phyloP scores from a whole-genome alignment of 2,113 vertebrate species.

The Myotis brandtii region DNA sequence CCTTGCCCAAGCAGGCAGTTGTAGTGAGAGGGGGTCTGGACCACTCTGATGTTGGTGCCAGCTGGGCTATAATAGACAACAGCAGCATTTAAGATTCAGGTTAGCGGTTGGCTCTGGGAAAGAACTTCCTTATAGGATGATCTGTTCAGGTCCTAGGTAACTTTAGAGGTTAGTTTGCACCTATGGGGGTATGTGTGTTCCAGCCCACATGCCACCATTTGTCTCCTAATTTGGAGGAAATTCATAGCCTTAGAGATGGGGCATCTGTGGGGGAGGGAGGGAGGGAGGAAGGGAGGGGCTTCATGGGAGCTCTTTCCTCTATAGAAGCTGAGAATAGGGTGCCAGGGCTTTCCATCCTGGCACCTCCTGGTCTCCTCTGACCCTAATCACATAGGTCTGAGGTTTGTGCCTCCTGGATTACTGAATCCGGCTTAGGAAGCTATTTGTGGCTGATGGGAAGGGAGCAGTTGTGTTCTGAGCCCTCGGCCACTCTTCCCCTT shows the following conservation, averaged over 20 bases:
- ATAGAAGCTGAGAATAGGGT: constrained; percentile 9
- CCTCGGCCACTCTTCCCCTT: not conserved
- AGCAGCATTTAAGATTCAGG: constrained; percentile 8
- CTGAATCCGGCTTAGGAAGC: constrained; percentile 71
- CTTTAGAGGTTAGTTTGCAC: constrained; percentile 39
- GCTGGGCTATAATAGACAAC: not conserved
- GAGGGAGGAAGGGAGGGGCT: not conserved
- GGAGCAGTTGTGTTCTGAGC: constrained; percentile 34
- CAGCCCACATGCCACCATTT: not conserved
- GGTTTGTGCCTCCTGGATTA: constrained; percentile 72
- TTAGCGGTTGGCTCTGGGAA: not conserved
- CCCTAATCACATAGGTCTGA: constrained; percentile 67
- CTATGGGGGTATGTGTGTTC: not conserved
- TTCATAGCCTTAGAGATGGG: not conserved
- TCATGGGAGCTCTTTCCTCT: not conserved
- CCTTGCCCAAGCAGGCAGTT: not conserved
- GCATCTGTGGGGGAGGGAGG: not conserved
- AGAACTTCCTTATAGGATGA: not conserved
- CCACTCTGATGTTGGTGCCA: not conserved
- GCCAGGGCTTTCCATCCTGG: not conserved
- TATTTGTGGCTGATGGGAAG: constrained; percentile 68
- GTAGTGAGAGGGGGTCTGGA: not conserved
- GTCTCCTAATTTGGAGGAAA: constrained; percentile 39
- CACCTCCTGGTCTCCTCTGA: constrained; percentile 38
- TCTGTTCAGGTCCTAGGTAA: not conserved